Conservation (phyloP, 2,797 vertebrate species). For the Erethizon dorsatum region DNA sequence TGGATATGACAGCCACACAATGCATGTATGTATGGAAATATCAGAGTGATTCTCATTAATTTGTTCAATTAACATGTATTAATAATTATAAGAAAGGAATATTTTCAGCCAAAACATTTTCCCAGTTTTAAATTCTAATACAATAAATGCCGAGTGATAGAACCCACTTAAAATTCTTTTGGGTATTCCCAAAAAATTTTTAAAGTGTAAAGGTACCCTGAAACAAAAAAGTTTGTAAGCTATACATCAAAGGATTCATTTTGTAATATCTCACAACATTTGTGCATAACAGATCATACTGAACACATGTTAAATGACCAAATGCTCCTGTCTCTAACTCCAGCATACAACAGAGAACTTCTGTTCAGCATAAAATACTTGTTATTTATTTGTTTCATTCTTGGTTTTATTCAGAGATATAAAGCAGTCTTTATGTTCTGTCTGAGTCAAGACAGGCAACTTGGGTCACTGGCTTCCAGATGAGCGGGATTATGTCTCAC, state of each 20-base stretch:
- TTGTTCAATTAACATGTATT: background rate
- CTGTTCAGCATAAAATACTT: background rate
- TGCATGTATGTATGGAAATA: background rate
- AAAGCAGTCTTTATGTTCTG: background rate
- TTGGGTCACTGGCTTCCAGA: background rate
- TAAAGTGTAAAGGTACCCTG: background rate
- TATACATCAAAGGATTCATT: background rate
- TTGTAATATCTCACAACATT: background rate
- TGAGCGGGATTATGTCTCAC: background rate
- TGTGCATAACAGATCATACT: background rate
- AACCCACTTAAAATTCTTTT: background rate
- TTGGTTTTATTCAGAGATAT: conserved; percentile 9
- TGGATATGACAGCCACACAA: background rate
- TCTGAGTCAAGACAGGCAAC: background rate
- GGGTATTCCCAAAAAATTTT: background rate
- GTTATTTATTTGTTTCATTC: background rate
- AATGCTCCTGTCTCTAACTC: background rate
- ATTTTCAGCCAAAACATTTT: background rate
- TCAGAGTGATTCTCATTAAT: background rate
- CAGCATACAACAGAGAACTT: background rate
- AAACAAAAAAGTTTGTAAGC: background rate
- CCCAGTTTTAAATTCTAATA: conserved; percentile 3
- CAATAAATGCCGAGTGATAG: background rate
- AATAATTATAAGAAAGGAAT: background rate
- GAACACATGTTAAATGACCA: background rate